Base-by-base conservation (phyloP, 2,888 invertebrate genomes). In the Trissolcus brochymenae region DNA sequence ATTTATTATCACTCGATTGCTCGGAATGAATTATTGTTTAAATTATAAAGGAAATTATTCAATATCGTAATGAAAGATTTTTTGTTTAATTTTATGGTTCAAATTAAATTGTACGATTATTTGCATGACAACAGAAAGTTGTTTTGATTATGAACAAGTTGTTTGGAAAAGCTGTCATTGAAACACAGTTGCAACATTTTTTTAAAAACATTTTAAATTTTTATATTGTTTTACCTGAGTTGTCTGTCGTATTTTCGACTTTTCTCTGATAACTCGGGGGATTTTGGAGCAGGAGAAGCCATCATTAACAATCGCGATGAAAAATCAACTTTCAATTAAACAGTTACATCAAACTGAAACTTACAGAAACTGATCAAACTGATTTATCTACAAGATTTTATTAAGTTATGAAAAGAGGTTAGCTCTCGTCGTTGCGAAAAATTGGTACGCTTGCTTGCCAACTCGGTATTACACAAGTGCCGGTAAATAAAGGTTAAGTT, bases 161-260 rank as follows among this genome's bases (percentile, higher is more conserved):
- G 35, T 35, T 35, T 35, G 7, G 9, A 35, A 35, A 35, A 35
- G 9, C 9, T 9, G 35, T 35, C 6, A 9, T 35, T 35, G 7
- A 35, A 9, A 6, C 1, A 35, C 11, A 35, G 35, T 35, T 1
- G 35, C 6, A 35, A 6, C 0, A 35, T 35, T 35, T 1, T 35
- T 7, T 35, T 35, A 1, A 35, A 35, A 25, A 25, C 25, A 35
- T 35, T 35, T 7, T 11, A 35, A 35, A 35, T 2, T 35, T 3
- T 35, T 35, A 2, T 19, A 9, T 35, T 35, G 9, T 35, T 9
- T 35, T 84, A 89, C 89, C 89, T 87, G 76, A 96, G 90, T 89
- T 96, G 95, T 83, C 95, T 91, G 89, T 95, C 95, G 85, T 95
- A 95, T 90, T 94, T 95, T 87, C 94, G 93, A 79, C 91, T 93